Percentiles rank a stretch among this genome's conserved stretches.
Evolutionary conservation across 2,113 vertebrate genomes (phyloP).

Genomic region (Mastomys natalensis): DNA sequence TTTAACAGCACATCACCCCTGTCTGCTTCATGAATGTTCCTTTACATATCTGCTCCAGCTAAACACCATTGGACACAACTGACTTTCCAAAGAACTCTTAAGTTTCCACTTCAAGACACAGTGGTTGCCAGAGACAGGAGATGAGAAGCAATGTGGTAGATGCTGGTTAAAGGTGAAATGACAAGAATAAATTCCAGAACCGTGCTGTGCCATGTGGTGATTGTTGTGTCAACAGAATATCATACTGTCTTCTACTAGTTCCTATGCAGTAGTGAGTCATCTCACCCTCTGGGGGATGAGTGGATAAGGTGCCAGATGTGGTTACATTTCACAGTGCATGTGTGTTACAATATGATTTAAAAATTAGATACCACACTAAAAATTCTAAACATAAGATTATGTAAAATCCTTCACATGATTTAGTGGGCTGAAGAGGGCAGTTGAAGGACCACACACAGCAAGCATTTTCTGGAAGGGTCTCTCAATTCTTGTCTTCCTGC

Average conservation of each 20-base stretch:
- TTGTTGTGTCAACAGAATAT: too few species aligned
- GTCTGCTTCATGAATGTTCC: too few species aligned
- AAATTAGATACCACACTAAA: neutral
- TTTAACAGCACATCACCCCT: too few species aligned
- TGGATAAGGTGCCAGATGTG: neutral
- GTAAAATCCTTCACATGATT: too few species aligned
- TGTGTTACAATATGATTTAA: neutral
- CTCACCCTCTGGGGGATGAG: neutral
- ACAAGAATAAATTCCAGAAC: neutral
- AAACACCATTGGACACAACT: too few species aligned
- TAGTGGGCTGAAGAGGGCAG: neutral
- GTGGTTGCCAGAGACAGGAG: neutral
- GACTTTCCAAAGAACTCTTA: too few species aligned
- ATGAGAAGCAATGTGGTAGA: neutral
- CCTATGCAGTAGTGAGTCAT: neutral
- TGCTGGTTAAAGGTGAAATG: too few species aligned
- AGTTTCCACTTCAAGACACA: neutral
- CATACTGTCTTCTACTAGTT: too few species aligned
- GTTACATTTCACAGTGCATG: neutral
- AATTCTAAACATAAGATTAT: neutral
- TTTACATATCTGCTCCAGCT: too few species aligned
- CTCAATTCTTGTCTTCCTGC: neutral
- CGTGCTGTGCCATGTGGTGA: accelerated
- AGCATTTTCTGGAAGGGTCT: neutral
- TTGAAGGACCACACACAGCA: neutral